phyloP scores from a whole-genome alignment of 2,113 vertebrate species.

The Chaenogobius annularis region DNA sequence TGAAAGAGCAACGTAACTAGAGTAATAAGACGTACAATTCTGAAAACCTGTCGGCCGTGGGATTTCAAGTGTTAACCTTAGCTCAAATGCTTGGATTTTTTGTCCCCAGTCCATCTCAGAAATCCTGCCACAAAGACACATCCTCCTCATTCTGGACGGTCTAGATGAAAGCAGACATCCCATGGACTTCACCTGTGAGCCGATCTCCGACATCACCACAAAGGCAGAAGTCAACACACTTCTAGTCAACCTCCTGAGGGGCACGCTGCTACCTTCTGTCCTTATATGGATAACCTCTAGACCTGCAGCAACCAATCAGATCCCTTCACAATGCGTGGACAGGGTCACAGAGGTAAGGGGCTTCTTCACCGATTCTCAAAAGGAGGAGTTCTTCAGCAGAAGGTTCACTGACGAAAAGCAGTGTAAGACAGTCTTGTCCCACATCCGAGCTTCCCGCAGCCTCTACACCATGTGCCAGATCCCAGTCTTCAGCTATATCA shows the following conservation, averaged over 20 bases:
- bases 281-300: not conserved
- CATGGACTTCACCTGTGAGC: not conserved
- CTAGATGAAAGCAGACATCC: not conserved
- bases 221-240: not conserved
- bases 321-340: not conserved
- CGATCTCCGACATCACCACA: not conserved
- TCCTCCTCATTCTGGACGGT: not conserved
- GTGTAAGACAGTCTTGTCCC: not conserved
- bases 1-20: too few species aligned
- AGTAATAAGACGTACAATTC: too few species aligned
- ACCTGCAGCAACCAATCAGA: not conserved
- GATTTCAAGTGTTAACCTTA: too few species aligned
- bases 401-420: not conserved
- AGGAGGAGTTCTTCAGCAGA: not conserved
- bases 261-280: not conserved
- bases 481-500: slow-evolving; percentile 2
- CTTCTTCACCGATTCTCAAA: not conserved
- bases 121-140: not conserved
- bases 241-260: not conserved
- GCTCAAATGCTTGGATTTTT: not conserved
- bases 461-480: slow-evolving; percentile 6
- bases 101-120: not conserved
- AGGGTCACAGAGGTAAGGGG: slow-evolving; percentile 5
- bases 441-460: not conserved
- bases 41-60: too few species aligned